phyloP scores from a whole-genome alignment of 92 coral and sea anemone genomes.

The Phenganax marumi region DNA sequence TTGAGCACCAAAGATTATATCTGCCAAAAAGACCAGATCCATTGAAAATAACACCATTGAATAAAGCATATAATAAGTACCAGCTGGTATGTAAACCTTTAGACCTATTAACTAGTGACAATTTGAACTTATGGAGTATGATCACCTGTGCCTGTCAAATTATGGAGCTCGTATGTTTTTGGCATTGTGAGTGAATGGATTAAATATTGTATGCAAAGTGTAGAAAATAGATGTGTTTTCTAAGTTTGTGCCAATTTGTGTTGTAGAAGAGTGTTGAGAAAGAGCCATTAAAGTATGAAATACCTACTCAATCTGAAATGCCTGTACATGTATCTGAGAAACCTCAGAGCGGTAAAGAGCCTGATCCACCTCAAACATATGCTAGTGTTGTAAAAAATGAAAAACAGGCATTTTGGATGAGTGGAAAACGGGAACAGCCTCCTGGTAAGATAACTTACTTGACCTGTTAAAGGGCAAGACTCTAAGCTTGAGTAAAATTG shows the following conservation, averaged over 20 bases:
- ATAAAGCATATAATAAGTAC: neutral
- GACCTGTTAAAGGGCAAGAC: conserved; percentile 22
- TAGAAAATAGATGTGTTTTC: too few relatives aligned
- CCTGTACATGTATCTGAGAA: neutral
- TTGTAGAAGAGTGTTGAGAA: conserved; percentile 11
- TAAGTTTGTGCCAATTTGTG: neutral
- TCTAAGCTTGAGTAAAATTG: too few relatives aligned
- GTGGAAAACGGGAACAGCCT: conserved; percentile 41
- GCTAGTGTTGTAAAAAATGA: conserved; percentile 68
- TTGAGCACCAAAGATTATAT: neutral
- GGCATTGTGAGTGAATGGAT: neutral
- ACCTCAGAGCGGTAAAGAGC: neutral
- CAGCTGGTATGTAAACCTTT: conserved; percentile 7
- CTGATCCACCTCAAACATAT: conserved; percentile 50
- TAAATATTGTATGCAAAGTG: too few relatives aligned
- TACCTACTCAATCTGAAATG: neutral
- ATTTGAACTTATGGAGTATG: too few relatives aligned
- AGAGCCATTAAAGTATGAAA: neutral
- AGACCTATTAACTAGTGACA: too few relatives aligned
- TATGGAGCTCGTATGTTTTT: neutral
- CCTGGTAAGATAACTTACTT: neutral
- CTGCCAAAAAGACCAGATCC: neutral
- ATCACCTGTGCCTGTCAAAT: too few relatives aligned
- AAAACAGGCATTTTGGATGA: conserved; percentile 77
- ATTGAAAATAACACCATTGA: conserved; percentile 16